Percentiles rank a stretch among this genome's conserved stretches.
Evolutionary conservation across 2,888 invertebrate species (phyloP).

Genomic region (Hydrotaea cyrtoneurina): DNA sequence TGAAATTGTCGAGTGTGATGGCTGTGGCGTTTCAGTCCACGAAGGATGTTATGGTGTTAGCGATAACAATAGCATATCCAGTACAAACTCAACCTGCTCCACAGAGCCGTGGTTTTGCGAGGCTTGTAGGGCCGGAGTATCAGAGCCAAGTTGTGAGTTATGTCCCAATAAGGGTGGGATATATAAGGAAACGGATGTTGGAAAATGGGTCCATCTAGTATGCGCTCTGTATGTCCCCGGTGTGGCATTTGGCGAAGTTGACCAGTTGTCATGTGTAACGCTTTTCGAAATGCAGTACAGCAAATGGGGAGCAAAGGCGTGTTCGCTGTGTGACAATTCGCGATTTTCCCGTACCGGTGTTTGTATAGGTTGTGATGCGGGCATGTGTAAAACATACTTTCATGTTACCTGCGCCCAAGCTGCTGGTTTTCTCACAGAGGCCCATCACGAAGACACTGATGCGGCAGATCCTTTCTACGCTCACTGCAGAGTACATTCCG

Average conservation of each 20-base stretch:
- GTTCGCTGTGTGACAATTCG: constrained; percentile 93
- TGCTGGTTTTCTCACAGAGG: constrained; percentile 95
- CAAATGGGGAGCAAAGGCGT: constrained; percentile 96
- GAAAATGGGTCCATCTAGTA: constrained; percentile 98
- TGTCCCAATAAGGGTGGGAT: constrained; percentile 96
- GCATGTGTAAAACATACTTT: constrained; percentile 98
- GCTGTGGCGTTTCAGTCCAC: constrained; percentile 97
- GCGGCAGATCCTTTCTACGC: constrained; percentile 99
- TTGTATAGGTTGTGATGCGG: constrained; percentile 98
- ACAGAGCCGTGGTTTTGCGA: constrained; percentile 99
- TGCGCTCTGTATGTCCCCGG: constrained; percentile 99
- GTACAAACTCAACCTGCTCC: constrained; percentile 95
- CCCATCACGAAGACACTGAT: constrained; percentile 93
- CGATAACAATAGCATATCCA: constrained; percentile 94
- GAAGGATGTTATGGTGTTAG: constrained; percentile 98
- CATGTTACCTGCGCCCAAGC: constrained; percentile 99
- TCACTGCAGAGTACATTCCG: constrained; percentile 97
- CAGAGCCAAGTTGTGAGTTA: constrained; percentile 94
- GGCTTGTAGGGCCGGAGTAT: constrained; percentile 95
- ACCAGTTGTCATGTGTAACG: constrained; percentile 94
- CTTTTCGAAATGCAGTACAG: constrained; percentile 98
- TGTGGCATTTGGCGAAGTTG: constrained; percentile 97
- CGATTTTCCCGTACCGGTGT: constrained; percentile 95
- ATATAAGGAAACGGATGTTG: constrained; percentile 98
- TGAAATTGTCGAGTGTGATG: constrained; percentile 98